A percentile compares a stretch with the other conserved stretches of the same genome.
phyloP scores from a whole-genome alignment of 1,140 invertebrate genomes.

The Leptinotarsa undecemlineata region DNA sequence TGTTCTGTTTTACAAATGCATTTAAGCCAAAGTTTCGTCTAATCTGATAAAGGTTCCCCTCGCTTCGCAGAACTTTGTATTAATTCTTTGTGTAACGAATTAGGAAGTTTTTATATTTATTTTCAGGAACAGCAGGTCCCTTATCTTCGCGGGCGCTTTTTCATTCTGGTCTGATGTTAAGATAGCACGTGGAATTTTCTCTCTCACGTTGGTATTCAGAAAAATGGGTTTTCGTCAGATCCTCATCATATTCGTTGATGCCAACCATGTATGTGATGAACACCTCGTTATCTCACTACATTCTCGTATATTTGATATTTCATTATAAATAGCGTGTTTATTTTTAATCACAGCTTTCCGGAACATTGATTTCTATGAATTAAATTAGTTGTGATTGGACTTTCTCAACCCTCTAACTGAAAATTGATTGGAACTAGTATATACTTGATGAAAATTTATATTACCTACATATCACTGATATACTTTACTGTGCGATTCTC shows the following conservation, averaged over 20 bases:
- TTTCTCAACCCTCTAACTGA: no score
- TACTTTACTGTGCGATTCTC: no score
- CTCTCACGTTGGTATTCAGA: not conserved
- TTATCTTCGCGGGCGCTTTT: conserved; percentile 7
- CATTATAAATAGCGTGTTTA: no score
- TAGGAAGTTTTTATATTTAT: conserved; percentile 28
- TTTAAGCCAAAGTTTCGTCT: conserved; percentile 15
- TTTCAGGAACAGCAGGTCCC: conserved; percentile 6
- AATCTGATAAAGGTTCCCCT: conserved; percentile 22
- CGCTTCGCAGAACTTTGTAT: conserved; percentile 16
- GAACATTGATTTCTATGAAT: no score
- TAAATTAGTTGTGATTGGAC: no score
- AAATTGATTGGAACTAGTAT: no score
- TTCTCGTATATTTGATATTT: no score
- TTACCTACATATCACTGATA: no score
- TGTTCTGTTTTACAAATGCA: conserved; percentile 24
- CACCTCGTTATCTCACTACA: no score
- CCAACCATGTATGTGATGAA: no score
- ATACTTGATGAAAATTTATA: no score
- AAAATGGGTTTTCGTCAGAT: not conserved
- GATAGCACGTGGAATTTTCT: not conserved
- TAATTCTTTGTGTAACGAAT: conserved; percentile 27
- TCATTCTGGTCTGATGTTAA: not conserved
- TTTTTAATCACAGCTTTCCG: no score
- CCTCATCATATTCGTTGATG: not conserved